Conservation (phyloP, 2,113 vertebrate species). For the Odobenus rosmarus region DNA sequence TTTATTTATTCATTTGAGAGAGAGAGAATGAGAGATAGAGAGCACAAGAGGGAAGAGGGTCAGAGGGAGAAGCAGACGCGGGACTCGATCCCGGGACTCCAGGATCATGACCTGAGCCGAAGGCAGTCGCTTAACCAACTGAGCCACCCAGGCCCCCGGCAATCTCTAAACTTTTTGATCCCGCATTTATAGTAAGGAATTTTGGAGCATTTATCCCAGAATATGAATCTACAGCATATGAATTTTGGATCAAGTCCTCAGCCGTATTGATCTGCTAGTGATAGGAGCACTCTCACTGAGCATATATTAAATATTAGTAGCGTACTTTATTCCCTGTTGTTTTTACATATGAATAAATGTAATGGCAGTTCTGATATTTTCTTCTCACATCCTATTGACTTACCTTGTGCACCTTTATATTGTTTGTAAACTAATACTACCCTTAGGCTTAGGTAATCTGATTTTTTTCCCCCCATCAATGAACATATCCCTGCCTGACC, state of each 20-base stretch:
- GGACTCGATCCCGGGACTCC: too few relatives aligned
- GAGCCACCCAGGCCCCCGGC: too few relatives aligned
- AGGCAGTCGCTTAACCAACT: too few relatives aligned
- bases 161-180: background rate
- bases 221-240: background rate
- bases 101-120: too few relatives aligned
- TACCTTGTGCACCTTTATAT: background rate
- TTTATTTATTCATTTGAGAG: too few relatives aligned
- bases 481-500: background rate
- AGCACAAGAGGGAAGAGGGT: too few relatives aligned
- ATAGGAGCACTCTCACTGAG: background rate
- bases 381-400: background rate
- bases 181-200: background rate
- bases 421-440: background rate
- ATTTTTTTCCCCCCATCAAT: background rate
- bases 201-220: background rate
- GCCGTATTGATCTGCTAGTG: background rate
- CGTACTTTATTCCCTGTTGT: background rate
- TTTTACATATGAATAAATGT: background rate
- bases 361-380: background rate
- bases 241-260: background rate
- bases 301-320: background rate
- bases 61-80: too few relatives aligned
- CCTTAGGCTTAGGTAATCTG: background rate
- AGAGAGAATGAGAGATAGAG: too few relatives aligned